These are phyloP conservation scores for Sesia apiformis DNA, from an alignment of 2,888 invertebrate genomes.

Conservation along the genomic window DNA sequence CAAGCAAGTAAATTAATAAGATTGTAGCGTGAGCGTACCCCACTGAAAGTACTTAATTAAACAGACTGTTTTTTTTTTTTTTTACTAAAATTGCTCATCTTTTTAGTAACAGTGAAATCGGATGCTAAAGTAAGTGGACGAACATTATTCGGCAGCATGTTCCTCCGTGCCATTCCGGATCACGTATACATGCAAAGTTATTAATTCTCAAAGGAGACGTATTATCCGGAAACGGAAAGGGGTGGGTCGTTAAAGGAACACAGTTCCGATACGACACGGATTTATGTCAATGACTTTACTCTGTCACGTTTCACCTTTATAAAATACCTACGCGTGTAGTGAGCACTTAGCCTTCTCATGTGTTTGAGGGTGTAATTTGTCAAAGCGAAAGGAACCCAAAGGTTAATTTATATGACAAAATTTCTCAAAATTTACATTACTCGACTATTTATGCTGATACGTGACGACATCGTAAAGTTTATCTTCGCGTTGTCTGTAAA, in stretches of 20 bases:
- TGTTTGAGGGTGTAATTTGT: neutral
- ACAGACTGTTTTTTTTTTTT: too few relatives aligned
- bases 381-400: slow-evolving; percentile 1
- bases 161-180: slow-evolving; percentile 1
- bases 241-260: slow-evolving; percentile 18
- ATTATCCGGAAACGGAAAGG: slow-evolving; percentile 13
- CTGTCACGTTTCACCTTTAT: slow-evolving; percentile 20
- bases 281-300: slow-evolving; percentile 34
- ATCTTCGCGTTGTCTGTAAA: too few relatives aligned
- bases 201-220: slow-evolving; percentile 17
- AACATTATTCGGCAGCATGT: neutral
- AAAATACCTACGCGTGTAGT: slow-evolving; percentile 4
- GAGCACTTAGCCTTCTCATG: neutral
- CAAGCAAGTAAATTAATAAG: too few relatives aligned
- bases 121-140: too few relatives aligned
- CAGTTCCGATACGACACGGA: slow-evolving; percentile 34
- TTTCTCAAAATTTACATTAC: neutral
- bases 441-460: too few relatives aligned
- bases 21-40: too few relatives aligned
- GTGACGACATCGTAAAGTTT: too few relatives aligned
- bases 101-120: too few relatives aligned
- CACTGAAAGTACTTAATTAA: too few relatives aligned
- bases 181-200: slow-evolving; percentile 7
- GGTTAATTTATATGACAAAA: slow-evolving; percentile 21
- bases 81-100: too few relatives aligned